Evolutionary conservation across 1,140 invertebrate genomes (phyloP), one percentile per base, ranked within the genome.

Genomic region (Drosophila pectinifera): DNA sequence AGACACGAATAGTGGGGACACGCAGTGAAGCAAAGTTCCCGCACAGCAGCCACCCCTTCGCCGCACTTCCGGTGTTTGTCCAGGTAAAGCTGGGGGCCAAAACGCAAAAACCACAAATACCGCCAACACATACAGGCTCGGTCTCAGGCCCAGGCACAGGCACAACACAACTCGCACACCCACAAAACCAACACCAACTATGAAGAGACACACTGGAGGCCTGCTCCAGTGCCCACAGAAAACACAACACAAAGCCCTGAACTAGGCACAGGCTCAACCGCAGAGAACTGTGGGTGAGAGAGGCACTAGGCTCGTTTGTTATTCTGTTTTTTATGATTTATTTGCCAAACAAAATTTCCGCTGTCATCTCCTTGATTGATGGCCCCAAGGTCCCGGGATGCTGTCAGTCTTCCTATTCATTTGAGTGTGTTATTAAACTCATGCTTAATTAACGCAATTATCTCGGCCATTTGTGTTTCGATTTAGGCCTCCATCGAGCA

Each of bases 381-480:
- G 80, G 56, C 75, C 79, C 45, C 64, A 42, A 59, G 70, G 51
- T 43, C 59, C 13, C 53, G 38, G 49, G 49, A 36, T 53, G 49
- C 45, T 46, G 61, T 48, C 58, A 59, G 24, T 69, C 43, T 48
- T 57, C 39, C 61, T 68, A 82, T 88, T 88, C 70, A 77, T 79
- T 79, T 77, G 79, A 51, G 70, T 59, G 72, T 39, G 72, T 74
- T 75, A 75, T 75, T 75, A 75, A 65, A 75, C 51, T 74, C 58
- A 59, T 62, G 62, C 43, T 78, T 80, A 88, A 88, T 88, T 83
- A 88, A 74, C 84, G 79, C 78, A 88, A 88, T 88, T 88, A 88
- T 88, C 72, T 53, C 24, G 67, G 41, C 61, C 74, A 78, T 86
- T 81, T 81, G 61, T 48, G 43, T 26, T 64, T 56, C 43, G 46